Percentiles rank a stretch among this genome's conserved stretches.
Conservation (phyloP, 2,113 vertebrate genomes). For the Formicarius rufipectus region DNA sequence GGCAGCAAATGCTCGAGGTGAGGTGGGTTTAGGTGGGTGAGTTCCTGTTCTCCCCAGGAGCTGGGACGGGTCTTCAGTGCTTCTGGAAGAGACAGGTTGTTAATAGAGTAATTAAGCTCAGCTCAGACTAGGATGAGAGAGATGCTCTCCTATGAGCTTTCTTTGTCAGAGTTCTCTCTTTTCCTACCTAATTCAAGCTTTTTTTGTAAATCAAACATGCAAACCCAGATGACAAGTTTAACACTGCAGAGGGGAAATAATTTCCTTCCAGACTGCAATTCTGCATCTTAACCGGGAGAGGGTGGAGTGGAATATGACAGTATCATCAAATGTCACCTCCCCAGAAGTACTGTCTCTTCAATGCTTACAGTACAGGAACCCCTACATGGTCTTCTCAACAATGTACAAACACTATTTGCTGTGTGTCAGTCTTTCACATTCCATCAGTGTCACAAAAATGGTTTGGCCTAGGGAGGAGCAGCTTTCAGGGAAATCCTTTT, state of each 20-base stretch:
- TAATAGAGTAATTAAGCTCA: not conserved
- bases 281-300: slow-evolving; percentile 71
- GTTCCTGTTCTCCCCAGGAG: not conserved
- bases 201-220: not conserved
- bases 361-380: not conserved
- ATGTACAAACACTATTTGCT: not conserved
- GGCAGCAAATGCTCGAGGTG: accelerated
- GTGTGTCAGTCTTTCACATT: not conserved
- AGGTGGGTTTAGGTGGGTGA: not conserved
- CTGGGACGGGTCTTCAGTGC: not conserved
- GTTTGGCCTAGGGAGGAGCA: not conserved
- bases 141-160: accelerated
- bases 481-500: not conserved
- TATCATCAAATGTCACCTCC: not conserved
- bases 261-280: slow-evolving; percentile 42
- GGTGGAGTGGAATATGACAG: slow-evolving; percentile 64
- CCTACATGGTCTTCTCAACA: not conserved
- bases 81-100: not conserved
- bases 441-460: not conserved
- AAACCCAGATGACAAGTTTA: not conserved
- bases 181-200: not conserved
- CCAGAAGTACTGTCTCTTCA: not conserved
- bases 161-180: not conserved
- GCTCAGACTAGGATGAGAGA: not conserved
- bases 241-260: not conserved